Evolutionary conservation across 2,888 invertebrate species (phyloP).

Genomic region (Sphaeridia pumilis): DNA sequence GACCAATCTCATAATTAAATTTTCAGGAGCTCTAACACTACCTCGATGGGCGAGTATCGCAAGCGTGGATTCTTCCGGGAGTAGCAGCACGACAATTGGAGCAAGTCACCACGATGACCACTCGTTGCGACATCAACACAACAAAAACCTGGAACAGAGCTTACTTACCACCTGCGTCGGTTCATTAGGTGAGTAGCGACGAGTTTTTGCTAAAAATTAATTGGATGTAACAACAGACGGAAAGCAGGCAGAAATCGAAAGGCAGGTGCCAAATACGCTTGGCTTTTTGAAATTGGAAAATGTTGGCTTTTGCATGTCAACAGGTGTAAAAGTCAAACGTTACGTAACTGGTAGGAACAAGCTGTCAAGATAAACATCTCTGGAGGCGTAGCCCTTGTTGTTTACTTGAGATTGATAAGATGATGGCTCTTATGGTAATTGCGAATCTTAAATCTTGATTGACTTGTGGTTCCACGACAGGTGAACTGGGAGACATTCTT

Average conservation of each 20-base stretch:
- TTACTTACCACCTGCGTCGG: conserved; percentile 81
- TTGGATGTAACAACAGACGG: no score
- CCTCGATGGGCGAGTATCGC: conserved; percentile 59
- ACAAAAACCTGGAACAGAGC: conserved; percentile 51
- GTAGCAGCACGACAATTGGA: conserved; percentile 31
- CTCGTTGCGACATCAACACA: conserved; percentile 25
- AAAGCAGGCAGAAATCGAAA: no score
- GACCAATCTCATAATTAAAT: no score
- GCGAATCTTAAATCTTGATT: background rate
- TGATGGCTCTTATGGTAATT: background rate
- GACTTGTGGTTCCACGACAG: conserved; percentile 5
- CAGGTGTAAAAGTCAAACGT: no score
- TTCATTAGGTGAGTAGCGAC: conserved; percentile 58
- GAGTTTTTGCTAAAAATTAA: no score
- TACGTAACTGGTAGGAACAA: no score
- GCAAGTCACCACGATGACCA: conserved; percentile 23
- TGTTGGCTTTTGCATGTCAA: no score
- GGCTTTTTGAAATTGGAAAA: no score
- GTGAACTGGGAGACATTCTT: conserved; percentile 34
- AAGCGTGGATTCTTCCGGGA: conserved; percentile 36
- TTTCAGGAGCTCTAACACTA: conserved; percentile 62
- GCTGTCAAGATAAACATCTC: conserved; percentile 3
- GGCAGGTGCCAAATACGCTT: no score
- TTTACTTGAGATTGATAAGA: background rate
- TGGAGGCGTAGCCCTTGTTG: background rate